Conservation (phyloP, 2,888 invertebrate species). For the Schizaphis graminum region DNA sequence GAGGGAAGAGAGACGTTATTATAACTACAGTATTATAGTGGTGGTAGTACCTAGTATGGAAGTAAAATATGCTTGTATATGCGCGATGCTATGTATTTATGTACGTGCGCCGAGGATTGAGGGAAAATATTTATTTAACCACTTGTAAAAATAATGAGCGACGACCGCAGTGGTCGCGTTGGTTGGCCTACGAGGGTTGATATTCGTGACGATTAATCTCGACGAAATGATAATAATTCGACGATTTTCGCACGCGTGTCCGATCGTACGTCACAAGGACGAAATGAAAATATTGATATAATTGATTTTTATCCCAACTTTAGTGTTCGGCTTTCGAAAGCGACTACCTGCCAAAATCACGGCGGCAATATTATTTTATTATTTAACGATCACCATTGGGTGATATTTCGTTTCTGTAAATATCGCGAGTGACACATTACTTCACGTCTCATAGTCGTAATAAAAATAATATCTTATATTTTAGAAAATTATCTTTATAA, state of each 20-base stretch:
- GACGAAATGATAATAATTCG: not conserved
- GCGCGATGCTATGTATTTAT: not conserved
- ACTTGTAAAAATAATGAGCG: slow-evolving; percentile 64
- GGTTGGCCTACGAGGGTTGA: not conserved
- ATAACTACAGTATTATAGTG: not conserved
- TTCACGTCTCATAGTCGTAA: not conserved
- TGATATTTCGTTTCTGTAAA: not conserved
- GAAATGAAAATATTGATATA: slow-evolving; percentile 13
- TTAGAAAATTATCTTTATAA: not conserved
- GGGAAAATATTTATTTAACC: slow-evolving; percentile 58
- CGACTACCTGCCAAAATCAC: not conserved
- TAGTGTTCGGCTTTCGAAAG: not conserved
- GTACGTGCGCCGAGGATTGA: not conserved
- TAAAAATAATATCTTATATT: slow-evolving; percentile 9
- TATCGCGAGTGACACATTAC: not conserved
- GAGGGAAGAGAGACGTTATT: not conserved
- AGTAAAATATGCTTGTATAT: not conserved
- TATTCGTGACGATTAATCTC: slow-evolving; percentile 35
- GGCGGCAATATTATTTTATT: not conserved
- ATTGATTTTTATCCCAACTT: not conserved
- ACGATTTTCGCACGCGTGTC: not conserved
- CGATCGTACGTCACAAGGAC: not conserved
- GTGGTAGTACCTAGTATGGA: not conserved
- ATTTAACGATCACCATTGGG: not conserved
- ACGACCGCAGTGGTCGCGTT: not conserved